Evolutionary conservation across 2,888 invertebrate species (phyloP), one percentile per base, ranked within the genome.

Genomic region (Cylindroiulus punctatus): DNA sequence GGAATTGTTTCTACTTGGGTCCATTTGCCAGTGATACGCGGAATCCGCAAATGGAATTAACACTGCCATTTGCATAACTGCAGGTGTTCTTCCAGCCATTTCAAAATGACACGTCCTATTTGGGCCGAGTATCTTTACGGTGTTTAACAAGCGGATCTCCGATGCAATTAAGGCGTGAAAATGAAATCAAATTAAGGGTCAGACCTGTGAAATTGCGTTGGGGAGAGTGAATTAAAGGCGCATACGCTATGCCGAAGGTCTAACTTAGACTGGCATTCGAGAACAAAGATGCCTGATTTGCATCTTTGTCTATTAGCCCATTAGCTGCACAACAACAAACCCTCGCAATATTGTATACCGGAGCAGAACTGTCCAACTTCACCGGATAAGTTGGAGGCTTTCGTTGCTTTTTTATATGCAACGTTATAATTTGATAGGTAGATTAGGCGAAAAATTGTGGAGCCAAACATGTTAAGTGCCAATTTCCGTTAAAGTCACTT

Each of bases 151-250:
- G 65, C 65, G n/a, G 65, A 10, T 22, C 26, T 65, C 65, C 65
- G 65, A 65, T 65, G 65, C 26, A 65, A 65, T 65, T 26, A 65
- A 65, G 65, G 65, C 26, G 65, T 65, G 65, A 65, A 65, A 65
- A 65, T 65, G 26, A 26, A 65, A 65, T 65, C 26, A 65, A 65
- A 65, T 65, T 65, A 65, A 65, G 26, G 26, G 65, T 65, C 65
- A 57, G 57, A 65, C 65, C 26, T 10, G 22, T 26, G 65, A 65
- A 65, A 65, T 65, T 65, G 65, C 26, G 1, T 65, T 65, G n/a
- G n/a, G 19, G 22, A 65, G 65, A 65, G 26, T 65, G n/a, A 2
- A 65, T n/a, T n/a, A 65, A 26, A n/a, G 7, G n/a, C n/a, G n/a
- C n/a, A n/a, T n/a, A n/a, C n/a, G n/a, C n/a, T n/a, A n/a, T n/a